phyloP scores from a whole-genome alignment of 2,113 vertebrate genomes.

The Malurus alboscapulatus region DNA sequence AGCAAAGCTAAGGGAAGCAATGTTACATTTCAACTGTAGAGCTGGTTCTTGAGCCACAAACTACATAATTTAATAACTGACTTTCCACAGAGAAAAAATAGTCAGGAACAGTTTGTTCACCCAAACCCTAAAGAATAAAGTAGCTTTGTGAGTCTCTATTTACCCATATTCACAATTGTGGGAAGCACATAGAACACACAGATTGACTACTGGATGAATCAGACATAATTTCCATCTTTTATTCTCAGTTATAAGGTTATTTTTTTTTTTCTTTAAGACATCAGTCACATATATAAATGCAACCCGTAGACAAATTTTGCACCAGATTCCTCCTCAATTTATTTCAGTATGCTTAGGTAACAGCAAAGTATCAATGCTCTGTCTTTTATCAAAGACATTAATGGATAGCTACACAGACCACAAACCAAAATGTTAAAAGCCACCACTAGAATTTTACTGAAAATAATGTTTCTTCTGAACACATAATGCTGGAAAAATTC shows the following conservation, averaged over 20 bases:
- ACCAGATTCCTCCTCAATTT: neutral
- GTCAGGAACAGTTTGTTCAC: neutral
- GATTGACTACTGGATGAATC: neutral
- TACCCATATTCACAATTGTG: neutral
- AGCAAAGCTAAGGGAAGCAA: neutral
- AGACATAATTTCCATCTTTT: neutral
- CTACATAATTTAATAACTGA: neutral
- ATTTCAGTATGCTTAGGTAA: neutral
- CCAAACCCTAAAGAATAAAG: neutral
- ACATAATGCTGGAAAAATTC: neutral
- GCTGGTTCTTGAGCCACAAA: neutral
- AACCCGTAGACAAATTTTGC: neutral
- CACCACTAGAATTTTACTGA: neutral
- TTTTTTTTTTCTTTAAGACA: neutral
- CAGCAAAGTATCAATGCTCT: neutral
- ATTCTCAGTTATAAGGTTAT: neutral
- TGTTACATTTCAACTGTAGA: neutral
- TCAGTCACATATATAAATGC: neutral
- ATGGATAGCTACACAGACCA: neutral
- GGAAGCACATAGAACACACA: neutral
- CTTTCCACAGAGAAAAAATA: neutral
- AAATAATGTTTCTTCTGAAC: neutral
- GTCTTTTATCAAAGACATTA: neutral
- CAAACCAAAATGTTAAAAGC: neutral
- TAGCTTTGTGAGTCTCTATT: neutral